Evolutionary conservation across 2,888 invertebrate species (phyloP).

Genomic region (Abrostola triplasia): DNA sequence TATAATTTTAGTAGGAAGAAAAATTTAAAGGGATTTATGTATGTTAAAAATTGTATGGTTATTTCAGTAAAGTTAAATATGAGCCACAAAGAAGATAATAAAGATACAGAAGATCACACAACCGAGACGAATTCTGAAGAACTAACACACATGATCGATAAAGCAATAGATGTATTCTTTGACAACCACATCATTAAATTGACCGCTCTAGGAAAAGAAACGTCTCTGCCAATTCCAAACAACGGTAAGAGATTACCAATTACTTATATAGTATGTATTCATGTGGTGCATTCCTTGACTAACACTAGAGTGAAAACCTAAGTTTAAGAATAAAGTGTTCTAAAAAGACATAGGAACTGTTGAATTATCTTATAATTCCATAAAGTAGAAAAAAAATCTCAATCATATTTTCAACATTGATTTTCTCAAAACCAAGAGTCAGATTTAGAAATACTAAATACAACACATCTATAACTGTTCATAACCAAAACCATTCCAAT

Average conservation of each 20-base stretch:
- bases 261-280: too few species aligned
- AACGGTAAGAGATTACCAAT: slow-evolving; percentile 77
- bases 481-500: slow-evolving; percentile 6
- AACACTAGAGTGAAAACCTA: too few species aligned
- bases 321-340: too few species aligned
- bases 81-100: slow-evolving; percentile 51
- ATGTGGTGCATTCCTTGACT: too few species aligned
- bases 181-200: slow-evolving; percentile 86
- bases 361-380: too few species aligned
- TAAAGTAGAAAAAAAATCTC: too few species aligned
- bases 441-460: too few species aligned
- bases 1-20: too few species aligned
- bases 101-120: slow-evolving; percentile 37
- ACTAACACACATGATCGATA: slow-evolving; percentile 82
- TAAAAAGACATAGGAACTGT: too few species aligned
- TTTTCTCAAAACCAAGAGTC: too few species aligned
- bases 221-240: slow-evolving; percentile 66
- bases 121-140: slow-evolving; percentile 64
- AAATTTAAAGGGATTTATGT: too few species aligned
- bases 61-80: slow-evolving; percentile 70
- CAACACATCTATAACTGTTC: neutral
- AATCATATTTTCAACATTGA: too few species aligned
- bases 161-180: slow-evolving; percentile 87
- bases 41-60: neutral
- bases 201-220: slow-evolving; percentile 74